Conservation (phyloP, 2,113 vertebrate species). For the Corvus hawaiiensis region DNA sequence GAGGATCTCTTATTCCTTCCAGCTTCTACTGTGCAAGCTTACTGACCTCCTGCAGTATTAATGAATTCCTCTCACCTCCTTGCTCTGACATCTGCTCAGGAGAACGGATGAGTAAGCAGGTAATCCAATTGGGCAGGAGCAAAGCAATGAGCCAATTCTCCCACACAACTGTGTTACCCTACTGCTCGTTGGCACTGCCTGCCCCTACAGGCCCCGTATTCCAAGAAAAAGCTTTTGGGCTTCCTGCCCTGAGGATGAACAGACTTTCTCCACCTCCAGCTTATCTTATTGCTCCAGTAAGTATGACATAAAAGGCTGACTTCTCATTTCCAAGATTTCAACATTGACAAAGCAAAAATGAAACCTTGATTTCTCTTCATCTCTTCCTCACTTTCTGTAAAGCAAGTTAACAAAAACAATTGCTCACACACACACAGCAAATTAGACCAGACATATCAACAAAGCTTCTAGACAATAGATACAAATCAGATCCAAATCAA, state of each 20-base stretch:
- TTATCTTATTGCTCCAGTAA: neutral
- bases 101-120: conserved; percentile 70
- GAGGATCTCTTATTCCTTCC: conserved; percentile 4
- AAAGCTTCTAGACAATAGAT: neutral
- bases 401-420: neutral
- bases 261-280: neutral
- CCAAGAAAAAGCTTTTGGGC: neutral
- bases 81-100: conserved; percentile 66
- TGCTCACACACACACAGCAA: neutral
- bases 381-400: neutral
- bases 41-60: conserved; percentile 57
- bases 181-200: neutral
- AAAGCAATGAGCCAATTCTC: conserved; percentile 45
- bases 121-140: conserved; percentile 66
- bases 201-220: neutral
- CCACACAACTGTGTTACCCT: neutral
- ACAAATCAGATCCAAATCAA: neutral
- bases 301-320: neutral
- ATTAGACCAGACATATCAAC: neutral
- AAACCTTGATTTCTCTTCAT: neutral
- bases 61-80: conserved; percentile 65
- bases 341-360: neutral
- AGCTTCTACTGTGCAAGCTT: neutral
- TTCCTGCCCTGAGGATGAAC: neutral
- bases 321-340: neutral